Base-by-base conservation (phyloP, 1,140 invertebrate species). In the Achroia grisella region DNA sequence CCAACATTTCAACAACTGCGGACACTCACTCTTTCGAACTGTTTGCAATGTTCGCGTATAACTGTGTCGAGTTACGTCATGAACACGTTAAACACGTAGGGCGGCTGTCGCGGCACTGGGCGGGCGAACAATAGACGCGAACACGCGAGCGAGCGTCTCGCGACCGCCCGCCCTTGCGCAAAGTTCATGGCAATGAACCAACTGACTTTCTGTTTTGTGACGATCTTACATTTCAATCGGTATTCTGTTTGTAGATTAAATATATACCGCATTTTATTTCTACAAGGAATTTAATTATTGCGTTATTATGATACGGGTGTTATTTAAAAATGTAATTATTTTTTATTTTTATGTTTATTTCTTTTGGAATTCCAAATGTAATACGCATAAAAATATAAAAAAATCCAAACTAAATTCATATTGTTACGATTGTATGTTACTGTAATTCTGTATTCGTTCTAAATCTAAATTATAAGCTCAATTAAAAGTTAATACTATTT, bases 151-250 rank as follows among this genome's bases (percentile, higher is more conserved):
- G 30, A 35, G 39, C 35, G 30, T 37, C 30, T 33, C 30, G 29
- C 57, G 13, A 23, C 49, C 62, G 66, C 67, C 68, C 70, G 73
- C 74, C 79, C 71, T 80, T 73, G 66, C 71, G 59, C 54, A 53
- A 72, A 80, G 79, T 83, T 83, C 79, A 80, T 63, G 72, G 71
- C 58, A 62, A 74, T 31, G 30, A 35, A 56, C 63, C 47, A 58
- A 57, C 56, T 59, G 59, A 59, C 69, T 70, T 67, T 63, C 55
- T 61, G 57, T 61, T 52, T 55, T 39, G 46, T 60, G 52, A 58
- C 51, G 56, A 60, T 60, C 57, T 61, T 57, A 66, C 48, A 60
- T 54, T 62, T 60, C 59, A 55, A 55, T 66, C 51, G 17, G 48
- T 40, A 57, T 41, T 53, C 39, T 56, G 48, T 65, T 61, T 61